Percentiles rank a stretch among this genome's conserved stretches.
These are phyloP conservation scores for Tadarida brasiliensis DNA, from an alignment of 2,797 vertebrate species.

Conservation along the genomic window DNA sequence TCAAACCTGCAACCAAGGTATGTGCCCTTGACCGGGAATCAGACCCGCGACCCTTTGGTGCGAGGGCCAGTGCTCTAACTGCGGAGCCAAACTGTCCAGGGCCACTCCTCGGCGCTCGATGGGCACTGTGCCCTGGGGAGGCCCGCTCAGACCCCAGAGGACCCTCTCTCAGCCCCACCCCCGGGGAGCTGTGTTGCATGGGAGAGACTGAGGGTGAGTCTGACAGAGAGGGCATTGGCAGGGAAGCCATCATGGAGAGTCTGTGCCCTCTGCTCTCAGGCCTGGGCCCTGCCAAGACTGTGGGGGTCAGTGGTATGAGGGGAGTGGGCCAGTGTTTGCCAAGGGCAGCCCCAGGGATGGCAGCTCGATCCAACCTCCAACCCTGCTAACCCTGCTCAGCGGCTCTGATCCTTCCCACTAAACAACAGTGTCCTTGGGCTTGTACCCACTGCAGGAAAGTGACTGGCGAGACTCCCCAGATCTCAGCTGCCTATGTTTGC, in stretches of 20 bases:
- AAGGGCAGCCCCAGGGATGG: background rate
- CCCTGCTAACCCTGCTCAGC: background rate
- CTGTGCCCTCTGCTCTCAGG: background rate
- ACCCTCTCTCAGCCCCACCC: background rate
- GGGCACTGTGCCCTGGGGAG: background rate
- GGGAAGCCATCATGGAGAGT: background rate
- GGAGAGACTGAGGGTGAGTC: background rate
- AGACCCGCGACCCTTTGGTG: too few species aligned
- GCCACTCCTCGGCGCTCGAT: background rate
- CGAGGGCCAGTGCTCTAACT: too few species aligned
- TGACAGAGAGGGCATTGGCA: fast-evolving
- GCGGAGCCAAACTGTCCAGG: too few species aligned
- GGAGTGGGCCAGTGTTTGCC: background rate
- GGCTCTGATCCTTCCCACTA: background rate
- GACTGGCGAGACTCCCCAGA: background rate
- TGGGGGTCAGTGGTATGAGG: background rate
- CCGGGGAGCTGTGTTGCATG: background rate
- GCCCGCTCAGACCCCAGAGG: background rate
- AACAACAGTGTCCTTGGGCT: background rate
- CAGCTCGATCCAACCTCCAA: too few species aligned
- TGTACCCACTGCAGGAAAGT: background rate
- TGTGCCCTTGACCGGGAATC: too few species aligned
- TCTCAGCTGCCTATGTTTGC: background rate
- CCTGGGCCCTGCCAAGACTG: background rate
- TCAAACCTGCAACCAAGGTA: too few species aligned